Conservation (phyloP, 2,113 vertebrate species). For the Mobula birostris region DNA sequence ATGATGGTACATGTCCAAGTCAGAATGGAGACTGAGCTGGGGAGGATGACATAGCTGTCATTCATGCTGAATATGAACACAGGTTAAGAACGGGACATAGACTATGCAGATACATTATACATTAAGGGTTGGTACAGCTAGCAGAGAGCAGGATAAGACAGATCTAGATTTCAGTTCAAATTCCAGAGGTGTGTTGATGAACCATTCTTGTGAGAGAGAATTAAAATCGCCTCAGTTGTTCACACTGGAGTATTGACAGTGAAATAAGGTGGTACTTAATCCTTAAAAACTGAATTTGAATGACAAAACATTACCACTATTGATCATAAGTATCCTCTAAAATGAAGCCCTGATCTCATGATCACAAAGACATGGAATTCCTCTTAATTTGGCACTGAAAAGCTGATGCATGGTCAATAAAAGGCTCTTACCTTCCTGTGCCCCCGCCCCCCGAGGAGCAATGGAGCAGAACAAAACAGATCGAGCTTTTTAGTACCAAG, state of each 20-base stretch:
- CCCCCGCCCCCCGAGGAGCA: too few relatives aligned
- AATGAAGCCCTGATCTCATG: neutral
- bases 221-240: neutral
- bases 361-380: neutral
- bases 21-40: neutral
- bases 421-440: too few relatives aligned
- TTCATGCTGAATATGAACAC: neutral
- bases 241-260: neutral
- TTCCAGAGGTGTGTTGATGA: neutral
- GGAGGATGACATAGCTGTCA: neutral
- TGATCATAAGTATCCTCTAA: too few relatives aligned
- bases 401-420: neutral
- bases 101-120: neutral
- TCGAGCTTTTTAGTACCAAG: too few relatives aligned
- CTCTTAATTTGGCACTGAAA: neutral
- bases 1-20: neutral
- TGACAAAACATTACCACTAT: neutral
- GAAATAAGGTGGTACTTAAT: neutral
- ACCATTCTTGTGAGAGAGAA: too few relatives aligned
- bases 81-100: neutral
- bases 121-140: too few relatives aligned
- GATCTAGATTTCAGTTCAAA: neutral
- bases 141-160: neutral
- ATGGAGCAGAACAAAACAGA: too few relatives aligned
- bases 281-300: neutral